Evolutionary conservation across 2,113 vertebrate genomes (phyloP).

Genomic region (Pterocles burchelli): DNA sequence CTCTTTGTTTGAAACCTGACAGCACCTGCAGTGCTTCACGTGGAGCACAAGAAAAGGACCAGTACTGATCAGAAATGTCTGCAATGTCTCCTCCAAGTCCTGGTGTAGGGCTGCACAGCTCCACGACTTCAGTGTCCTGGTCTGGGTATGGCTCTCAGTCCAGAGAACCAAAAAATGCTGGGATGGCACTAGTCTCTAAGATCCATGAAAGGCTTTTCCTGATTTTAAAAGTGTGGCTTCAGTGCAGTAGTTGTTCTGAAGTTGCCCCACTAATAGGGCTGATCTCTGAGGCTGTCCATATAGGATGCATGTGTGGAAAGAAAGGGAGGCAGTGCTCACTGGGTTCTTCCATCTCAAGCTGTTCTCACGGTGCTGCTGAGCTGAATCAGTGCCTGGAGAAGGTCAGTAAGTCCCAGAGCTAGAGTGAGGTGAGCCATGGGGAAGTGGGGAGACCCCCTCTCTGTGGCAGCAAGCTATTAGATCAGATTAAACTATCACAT

Average conservation of each 20-base stretch:
- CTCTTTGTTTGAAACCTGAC: neutral
- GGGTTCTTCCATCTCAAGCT: neutral
- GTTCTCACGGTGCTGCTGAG: neutral
- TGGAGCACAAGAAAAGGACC: neutral
- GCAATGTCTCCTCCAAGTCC: neutral
- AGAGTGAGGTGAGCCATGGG: neutral
- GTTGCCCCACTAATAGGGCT: neutral
- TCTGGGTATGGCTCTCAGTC: neutral
- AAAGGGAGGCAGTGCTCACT: neutral
- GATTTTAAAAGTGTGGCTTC: neutral
- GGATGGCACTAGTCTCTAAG: neutral
- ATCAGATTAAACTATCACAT: neutral
- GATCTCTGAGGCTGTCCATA: neutral
- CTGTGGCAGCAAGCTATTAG: neutral
- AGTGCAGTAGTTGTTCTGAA: neutral
- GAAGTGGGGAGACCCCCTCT: neutral
- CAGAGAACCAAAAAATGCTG: neutral
- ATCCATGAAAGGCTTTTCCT: neutral
- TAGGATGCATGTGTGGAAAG: neutral
- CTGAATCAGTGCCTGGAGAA: neutral
- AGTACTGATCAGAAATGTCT: neutral
- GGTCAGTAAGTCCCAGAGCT: neutral
- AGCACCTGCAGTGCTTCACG: neutral
- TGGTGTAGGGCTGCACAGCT: neutral
- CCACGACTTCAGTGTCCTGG: neutral